phyloP scores from a whole-genome alignment of 2,797 vertebrate genomes.

The Morus bassanus region DNA sequence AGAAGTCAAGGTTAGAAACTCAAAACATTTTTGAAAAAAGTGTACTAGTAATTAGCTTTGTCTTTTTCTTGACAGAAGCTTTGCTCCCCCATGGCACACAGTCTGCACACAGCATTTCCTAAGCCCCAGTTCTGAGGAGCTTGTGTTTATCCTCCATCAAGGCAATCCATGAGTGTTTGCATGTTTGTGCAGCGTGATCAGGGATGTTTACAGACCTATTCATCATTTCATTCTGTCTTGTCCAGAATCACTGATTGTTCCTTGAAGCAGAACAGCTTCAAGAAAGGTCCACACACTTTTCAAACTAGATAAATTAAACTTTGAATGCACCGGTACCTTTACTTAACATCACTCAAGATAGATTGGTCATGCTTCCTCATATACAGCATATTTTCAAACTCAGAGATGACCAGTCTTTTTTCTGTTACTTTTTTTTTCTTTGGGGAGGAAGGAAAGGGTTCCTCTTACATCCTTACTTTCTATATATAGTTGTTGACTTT shows the following conservation, averaged over 20 bases:
- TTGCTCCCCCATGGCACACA: neutral
- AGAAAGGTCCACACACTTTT: neutral
- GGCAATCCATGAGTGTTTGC: neutral
- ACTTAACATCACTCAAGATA: neutral
- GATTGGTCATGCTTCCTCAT: neutral
- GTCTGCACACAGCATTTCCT: neutral
- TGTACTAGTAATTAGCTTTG: neutral
- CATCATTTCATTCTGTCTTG: constrained; percentile 35
- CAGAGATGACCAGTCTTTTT: neutral
- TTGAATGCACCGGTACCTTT: neutral
- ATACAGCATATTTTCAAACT: neutral
- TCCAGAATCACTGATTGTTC: neutral
- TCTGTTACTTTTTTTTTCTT: neutral
- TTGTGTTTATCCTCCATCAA: neutral
- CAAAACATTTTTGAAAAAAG: neutral
- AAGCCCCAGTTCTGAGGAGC: neutral
- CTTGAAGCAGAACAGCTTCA: constrained; percentile 21
- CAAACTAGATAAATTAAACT: constrained; percentile 29
- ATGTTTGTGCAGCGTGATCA: neutral
- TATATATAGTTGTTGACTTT: neutral
- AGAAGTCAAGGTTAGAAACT: neutral
- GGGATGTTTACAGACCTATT: constrained; percentile 26
- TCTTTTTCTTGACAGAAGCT: neutral
- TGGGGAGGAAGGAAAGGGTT: neutral
- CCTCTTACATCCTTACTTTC: neutral